Base-by-base conservation (phyloP, 2,797 vertebrate genomes). In the Leptatherina wallacei region DNA sequence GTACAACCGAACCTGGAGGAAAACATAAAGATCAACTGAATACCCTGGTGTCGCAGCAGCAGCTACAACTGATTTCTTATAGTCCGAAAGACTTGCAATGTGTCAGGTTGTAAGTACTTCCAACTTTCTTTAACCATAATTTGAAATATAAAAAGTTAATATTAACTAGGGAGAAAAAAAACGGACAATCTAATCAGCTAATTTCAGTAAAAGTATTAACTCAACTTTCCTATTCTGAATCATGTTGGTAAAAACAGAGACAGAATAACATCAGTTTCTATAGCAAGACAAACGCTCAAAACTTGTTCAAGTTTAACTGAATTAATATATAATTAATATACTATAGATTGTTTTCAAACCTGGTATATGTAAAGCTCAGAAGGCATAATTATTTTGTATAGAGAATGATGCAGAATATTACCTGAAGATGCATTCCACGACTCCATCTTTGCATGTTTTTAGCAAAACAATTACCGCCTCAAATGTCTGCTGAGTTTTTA, bases 401-500 rank as follows among this genome's bases (percentile, higher is more conserved):
- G 12, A 12, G 18, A 24, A 27, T 20, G 11, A 27, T 12, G 11
- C 16, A 56, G 24, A 29, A 51, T 32, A 77, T 47, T 92, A 98
- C 97, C 93, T 96, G 91, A 87, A 89, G 49, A 97, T 89, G 55
- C 42, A 61, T 22, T 55, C 75, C 22, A 94, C 91, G 32, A 92
- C 95, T 74, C 82, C 85, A 0, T 96, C 92, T 92, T 97, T 99
- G 75, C 96, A 99, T 0, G 65, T 35, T 80, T 95, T 92, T 40
- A 99, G 96, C 0, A 94, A 65, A 68, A 22, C 27, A 76, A 98
- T 94, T 33, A 98, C 96, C 0, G 94, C 95, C 58, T 71, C 61
- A 33, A 99, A 99, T 0, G 96, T 90, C 24, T 80, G 71, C 36
- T 84, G 78, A 11, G 80, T 91, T 94, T 98, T 99, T 54, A 99